Conservation (phyloP, 2,113 vertebrate species). For the Caranx ignobilis region DNA sequence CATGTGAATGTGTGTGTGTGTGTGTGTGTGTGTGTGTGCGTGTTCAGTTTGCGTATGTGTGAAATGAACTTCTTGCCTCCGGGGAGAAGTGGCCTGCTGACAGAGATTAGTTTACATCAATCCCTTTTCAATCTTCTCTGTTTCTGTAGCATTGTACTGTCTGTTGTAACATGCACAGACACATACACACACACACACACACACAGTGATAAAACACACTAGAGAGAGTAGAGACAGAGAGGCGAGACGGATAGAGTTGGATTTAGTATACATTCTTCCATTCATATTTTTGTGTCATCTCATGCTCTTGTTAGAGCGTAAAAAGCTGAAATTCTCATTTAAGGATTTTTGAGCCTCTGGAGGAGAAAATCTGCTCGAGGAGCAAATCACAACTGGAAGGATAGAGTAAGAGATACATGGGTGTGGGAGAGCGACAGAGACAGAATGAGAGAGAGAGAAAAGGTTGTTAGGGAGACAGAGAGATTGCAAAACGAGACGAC, state of each 20-base stretch:
- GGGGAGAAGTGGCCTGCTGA: conserved; percentile 62
- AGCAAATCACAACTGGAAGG: conserved; percentile 36
- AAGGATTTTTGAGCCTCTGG: conserved; percentile 37
- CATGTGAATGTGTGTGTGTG: conserved; percentile 4
- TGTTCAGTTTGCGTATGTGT: conserved; percentile 22
- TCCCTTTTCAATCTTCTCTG: conserved; percentile 61
- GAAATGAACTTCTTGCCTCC: conserved; percentile 66
- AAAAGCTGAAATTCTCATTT: conserved; percentile 58
- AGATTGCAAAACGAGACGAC: conserved; percentile 7
- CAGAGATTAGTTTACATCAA: conserved; percentile 75
- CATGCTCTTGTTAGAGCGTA: conserved; percentile 50
- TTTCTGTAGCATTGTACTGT: conserved; percentile 36
- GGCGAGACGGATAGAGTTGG: conserved; percentile 21
- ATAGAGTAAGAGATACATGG: conserved; percentile 23
- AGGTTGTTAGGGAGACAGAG: conserved; percentile 20
- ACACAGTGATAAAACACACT: conserved; percentile 21
- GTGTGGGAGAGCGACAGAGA: neutral
- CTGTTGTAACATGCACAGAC: conserved; percentile 20
- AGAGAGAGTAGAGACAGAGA: neutral
- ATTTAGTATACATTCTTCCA: conserved; percentile 38
- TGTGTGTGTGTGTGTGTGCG: neutral
- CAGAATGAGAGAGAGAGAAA: neutral
- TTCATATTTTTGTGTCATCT: conserved; percentile 51
- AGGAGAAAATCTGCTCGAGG: conserved; percentile 38
- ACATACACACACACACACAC: neutral